phyloP scores from a whole-genome alignment of 2,113 vertebrate species.

The Poeciliopsis retropinna region DNA sequence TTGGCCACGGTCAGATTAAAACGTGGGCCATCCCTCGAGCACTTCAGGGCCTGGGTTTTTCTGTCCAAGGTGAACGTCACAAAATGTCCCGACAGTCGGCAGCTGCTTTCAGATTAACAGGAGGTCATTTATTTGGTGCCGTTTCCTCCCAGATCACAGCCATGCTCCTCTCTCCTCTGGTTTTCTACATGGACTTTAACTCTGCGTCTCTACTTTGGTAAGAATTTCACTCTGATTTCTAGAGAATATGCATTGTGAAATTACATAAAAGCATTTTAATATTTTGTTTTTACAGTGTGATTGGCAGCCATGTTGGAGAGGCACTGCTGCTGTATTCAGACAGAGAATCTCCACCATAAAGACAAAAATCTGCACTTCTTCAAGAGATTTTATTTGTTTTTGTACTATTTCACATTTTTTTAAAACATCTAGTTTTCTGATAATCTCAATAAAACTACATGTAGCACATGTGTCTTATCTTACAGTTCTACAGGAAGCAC shows the following conservation, averaged over 20 bases:
- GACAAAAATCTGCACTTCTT: background rate
- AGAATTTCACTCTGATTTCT: slow-evolving; percentile 53
- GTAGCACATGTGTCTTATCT: background rate
- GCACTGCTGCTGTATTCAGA: slow-evolving; percentile 86
- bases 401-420: background rate
- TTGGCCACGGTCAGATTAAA: slow-evolving; percentile 87
- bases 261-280: background rate
- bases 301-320: slow-evolving; percentile 85
- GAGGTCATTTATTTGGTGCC: background rate
- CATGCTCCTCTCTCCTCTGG: slow-evolving; percentile 80
- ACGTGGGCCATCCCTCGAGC: slow-evolving; percentile 79
- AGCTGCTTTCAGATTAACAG: background rate
- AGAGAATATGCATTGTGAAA: no score
- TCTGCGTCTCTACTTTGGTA: slow-evolving; percentile 83
- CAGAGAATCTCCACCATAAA: slow-evolving; percentile 48
- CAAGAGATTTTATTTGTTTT: slow-evolving; percentile 5
- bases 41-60: slow-evolving; percentile 87
- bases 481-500: background rate
- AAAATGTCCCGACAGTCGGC: background rate
- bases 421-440: background rate
- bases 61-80: slow-evolving; percentile 86
- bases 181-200: slow-evolving; percentile 84
- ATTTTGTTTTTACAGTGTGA: slow-evolving; percentile 81
- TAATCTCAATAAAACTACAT: background rate
- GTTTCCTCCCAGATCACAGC: slow-evolving; percentile 81